Base-by-base conservation (phyloP, 2,888 invertebrate genomes). In the Archaeoteleia sp. region DNA sequence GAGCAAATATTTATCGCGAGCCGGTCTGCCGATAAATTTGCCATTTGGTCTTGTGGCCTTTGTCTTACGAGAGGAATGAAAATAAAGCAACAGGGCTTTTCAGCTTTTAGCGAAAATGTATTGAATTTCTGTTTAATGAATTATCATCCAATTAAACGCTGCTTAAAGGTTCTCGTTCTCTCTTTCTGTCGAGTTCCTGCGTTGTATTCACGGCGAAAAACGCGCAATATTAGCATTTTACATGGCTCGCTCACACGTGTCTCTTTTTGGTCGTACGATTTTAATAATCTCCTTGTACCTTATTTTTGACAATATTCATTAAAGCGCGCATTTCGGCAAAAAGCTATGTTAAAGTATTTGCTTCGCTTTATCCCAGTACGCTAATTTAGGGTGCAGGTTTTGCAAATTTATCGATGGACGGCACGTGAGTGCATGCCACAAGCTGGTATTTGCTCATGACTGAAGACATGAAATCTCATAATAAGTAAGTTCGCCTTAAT, bases 401-500 rank as follows among this genome's bases (percentile, higher is more conserved):
- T 62, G 70, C 67, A 72, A 74, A 76, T 77, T 77, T 77, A 77
- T 77, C 70, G 75, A 75, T 71, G 71, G 67, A 61, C 67, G 72
- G 71, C 76, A 77, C 73, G 74, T 75, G 71, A 75, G 60, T 71
- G 72, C 77, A 73, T 65, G 74, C 68, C 69, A 67, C 65, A 55
- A 60, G 61, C 54, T 67, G 69, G 48, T 62, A 63, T 43, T 69
- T 60, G 71, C 45, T 75, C 75, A 76, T 67, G 72, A 71, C 73
- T 69, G 71, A 75, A 76, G 73, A 73, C 75, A 74, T 69, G 75
- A 74, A 74, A 76, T 70, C 76, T 74, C 74, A 73, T 78, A 78
- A 78, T 74, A 75, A 74, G 74, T 71, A 71, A 74, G 70, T 72
- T 70, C 69, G 66, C 73, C 72, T 75, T 78, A 74, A 78, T 77